phyloP scores from a whole-genome alignment of 2,113 vertebrate species.

The Macrotus californicus region DNA sequence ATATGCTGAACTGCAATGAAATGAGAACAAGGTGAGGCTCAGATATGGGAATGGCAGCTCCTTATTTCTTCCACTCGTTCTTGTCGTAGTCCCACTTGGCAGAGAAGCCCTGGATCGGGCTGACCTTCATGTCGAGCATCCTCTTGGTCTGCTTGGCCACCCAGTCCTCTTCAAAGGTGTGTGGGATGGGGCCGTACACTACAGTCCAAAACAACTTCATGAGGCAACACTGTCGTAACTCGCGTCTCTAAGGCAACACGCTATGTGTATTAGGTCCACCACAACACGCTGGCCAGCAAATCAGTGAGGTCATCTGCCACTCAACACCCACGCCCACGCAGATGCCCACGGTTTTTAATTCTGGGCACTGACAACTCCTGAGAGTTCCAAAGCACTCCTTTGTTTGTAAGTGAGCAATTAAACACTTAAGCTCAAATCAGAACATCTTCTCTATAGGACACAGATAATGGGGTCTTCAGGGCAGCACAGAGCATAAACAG shows the following conservation, averaged over 20 bases:
- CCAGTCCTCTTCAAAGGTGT: slow-evolving; percentile 87
- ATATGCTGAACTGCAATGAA: too few relatives aligned
- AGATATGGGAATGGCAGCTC: too few relatives aligned
- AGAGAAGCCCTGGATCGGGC: too few relatives aligned
- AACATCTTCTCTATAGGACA: rapidly evolving
- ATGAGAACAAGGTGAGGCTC: too few relatives aligned
- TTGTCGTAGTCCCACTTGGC: too few relatives aligned
- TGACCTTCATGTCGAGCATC: too few relatives aligned
- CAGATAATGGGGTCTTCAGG: neutral
- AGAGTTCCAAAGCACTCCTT: neutral
- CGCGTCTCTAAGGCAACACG: neutral
- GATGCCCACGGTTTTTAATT: neutral
- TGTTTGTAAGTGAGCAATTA: neutral
- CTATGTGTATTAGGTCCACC: neutral
- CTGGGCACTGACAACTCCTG: neutral
- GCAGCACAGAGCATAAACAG: neutral
- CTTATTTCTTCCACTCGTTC: too few relatives aligned
- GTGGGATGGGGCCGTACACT: slow-evolving; percentile 90
- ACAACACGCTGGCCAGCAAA: neutral
- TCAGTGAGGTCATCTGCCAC: neutral
- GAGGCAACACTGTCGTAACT: neutral
- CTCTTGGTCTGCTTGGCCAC: slow-evolving; percentile 88
- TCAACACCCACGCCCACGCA: too few relatives aligned
- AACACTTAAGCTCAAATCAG: neutral
- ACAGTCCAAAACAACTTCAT: neutral